Evolutionary conservation across 2,888 invertebrate species (phyloP).

Genomic region (Mellilla xanthometata): DNA sequence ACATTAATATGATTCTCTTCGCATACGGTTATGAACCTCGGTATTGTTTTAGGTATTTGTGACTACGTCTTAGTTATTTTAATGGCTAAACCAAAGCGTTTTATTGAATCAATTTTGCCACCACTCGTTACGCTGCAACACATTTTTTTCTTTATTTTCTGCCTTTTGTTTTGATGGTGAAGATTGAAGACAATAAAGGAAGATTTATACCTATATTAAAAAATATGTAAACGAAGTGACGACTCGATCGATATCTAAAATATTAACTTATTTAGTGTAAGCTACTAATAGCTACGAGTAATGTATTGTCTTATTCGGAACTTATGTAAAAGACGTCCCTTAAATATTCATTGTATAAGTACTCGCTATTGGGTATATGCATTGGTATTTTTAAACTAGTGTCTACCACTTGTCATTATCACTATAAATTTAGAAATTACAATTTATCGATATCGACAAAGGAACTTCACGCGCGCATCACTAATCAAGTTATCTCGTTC

Average conservation of each 20-base stretch:
- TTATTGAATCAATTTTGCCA: constrained; percentile 59
- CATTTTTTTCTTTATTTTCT: constrained; percentile 40
- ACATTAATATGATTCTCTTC: constrained; percentile 47
- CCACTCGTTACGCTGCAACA: constrained; percentile 55
- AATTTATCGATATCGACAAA: constrained; percentile 26
- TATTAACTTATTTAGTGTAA: constrained; percentile 71
- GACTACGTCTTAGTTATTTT: constrained; percentile 44
- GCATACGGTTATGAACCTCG: constrained; percentile 69
- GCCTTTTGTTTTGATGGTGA: constrained; percentile 69
- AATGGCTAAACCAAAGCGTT: constrained; percentile 74
- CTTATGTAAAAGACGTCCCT: constrained; percentile 45
- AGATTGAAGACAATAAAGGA: constrained; percentile 81
- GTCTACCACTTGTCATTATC: too few species aligned
- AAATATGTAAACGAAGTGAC: constrained; percentile 68
- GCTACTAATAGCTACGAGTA: constrained; percentile 53
- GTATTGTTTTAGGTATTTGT: constrained; percentile 34
- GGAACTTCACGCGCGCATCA: constrained; percentile 11
- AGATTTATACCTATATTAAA: constrained; percentile 78
- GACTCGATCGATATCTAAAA: constrained; percentile 73
- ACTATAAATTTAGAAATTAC: too few species aligned
- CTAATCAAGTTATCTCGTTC: constrained; percentile 4
- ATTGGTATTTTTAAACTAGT: constrained; percentile 6
- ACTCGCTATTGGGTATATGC: constrained; percentile 43
- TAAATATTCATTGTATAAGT: constrained; percentile 34
- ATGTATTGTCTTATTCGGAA: constrained; percentile 50